A percentile compares a stretch with the other conserved stretches of the same genome.
Conservation (phyloP, 2,888 invertebrate genomes). For the Venustoraphidia nigricollis region DNA sequence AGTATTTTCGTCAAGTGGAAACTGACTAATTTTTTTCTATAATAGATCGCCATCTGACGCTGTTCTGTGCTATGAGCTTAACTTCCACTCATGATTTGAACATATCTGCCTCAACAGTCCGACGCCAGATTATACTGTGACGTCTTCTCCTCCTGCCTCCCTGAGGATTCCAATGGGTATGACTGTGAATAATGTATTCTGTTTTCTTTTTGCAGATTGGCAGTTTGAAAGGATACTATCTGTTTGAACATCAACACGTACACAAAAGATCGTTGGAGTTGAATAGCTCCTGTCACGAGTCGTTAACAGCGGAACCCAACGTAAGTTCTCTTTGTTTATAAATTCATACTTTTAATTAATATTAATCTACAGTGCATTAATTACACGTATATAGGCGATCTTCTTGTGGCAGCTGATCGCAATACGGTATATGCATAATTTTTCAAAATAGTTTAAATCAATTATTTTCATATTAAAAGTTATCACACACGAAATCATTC, state of each 20-base stretch:
- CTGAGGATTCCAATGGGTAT: neutral
- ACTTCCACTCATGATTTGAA: no score
- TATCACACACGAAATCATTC: no score
- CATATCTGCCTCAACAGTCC: no score
- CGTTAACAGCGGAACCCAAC: constrained; percentile 60
- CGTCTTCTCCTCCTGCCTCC: no score
- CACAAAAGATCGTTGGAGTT: constrained; percentile 70
- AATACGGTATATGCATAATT: no score
- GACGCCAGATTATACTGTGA: no score
- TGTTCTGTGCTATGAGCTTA: no score
- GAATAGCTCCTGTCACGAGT: constrained; percentile 62
- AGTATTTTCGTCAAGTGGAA: no score
- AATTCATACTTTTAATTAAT: constrained; percentile 13
- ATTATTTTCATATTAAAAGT: no score
- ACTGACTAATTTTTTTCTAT: no score
- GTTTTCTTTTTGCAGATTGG: constrained; percentile 66
- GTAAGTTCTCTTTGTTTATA: constrained; percentile 32
- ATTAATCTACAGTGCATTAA: constrained; percentile 33
- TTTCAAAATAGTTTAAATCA: no score
- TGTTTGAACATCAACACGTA: constrained; percentile 71
- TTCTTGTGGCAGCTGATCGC: constrained; percentile 4
- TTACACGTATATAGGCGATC: constrained; percentile 4
- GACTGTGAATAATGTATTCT: constrained; percentile 3
- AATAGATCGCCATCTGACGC: no score
- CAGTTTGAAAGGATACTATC: constrained; percentile 68